Percentiles rank a stretch among this genome's conserved stretches.
Evolutionary conservation across 2,888 invertebrate species (phyloP).

Genomic region (Portevinia maculata): DNA sequence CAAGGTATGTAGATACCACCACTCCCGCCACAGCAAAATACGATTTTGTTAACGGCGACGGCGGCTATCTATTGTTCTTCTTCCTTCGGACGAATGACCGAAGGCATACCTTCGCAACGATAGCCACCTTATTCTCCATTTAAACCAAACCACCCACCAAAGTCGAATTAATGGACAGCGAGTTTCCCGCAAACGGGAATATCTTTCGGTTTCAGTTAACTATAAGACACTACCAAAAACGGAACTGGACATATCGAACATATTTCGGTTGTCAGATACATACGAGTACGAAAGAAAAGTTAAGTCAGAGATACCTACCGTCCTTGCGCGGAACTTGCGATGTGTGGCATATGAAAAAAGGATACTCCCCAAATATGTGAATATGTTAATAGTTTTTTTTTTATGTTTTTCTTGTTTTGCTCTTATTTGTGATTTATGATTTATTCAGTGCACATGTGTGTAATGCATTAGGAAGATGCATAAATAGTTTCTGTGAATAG

Average conservation of each 20-base stretch:
- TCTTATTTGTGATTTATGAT: slow-evolving; percentile 48
- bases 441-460: slow-evolving; percentile 59
- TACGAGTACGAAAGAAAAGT: slow-evolving; percentile 11
- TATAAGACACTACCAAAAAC: slow-evolving; percentile 76
- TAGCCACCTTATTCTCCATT: slow-evolving; percentile 29
- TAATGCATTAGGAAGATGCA: slow-evolving; percentile 50
- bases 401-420: not conserved
- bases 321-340: slow-evolving; percentile 65
- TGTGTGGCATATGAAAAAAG: slow-evolving; percentile 61
- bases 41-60: slow-evolving; percentile 68
- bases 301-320: slow-evolving; percentile 10
- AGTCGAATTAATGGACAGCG: slow-evolving; percentile 64
- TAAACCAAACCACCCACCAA: slow-evolving; percentile 44
- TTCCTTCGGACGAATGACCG: slow-evolving; percentile 73
- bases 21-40: slow-evolving; percentile 39
- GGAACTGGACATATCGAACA: slow-evolving; percentile 74
- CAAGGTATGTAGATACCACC: slow-evolving; percentile 27
- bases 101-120: slow-evolving; percentile 59
- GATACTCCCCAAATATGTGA: slow-evolving; percentile 72
- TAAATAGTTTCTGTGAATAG: slow-evolving; percentile 24
- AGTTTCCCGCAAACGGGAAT: slow-evolving; percentile 65
- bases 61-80: slow-evolving; percentile 73
- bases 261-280: slow-evolving; percentile 45
- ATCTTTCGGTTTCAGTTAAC: slow-evolving; percentile 76
- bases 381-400: slow-evolving; percentile 67